Percentiles rank a stretch among this genome's conserved stretches.
Conservation (phyloP, 2,888 invertebrate species). For the Alloscopus bannaensis region DNA sequence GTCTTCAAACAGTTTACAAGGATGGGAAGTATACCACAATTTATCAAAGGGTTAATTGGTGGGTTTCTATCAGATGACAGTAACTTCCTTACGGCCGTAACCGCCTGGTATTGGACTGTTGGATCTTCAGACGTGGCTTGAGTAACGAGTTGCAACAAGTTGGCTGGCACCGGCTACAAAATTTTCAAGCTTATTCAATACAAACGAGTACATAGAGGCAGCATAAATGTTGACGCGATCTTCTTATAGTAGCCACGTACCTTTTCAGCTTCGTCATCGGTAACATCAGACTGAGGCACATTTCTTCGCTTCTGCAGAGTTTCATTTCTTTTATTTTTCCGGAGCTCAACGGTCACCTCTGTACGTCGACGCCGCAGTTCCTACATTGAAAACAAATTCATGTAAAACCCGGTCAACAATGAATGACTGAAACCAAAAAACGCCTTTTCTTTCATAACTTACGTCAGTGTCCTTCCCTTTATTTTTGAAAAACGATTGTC, state of each 20-base stretch:
- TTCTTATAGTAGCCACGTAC: conserved; percentile 11
- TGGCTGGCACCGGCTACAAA: conserved; percentile 64
- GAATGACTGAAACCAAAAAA: conserved; percentile 29
- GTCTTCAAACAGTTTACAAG: conserved; percentile 71
- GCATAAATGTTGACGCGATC: background rate
- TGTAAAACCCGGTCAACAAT: conserved; percentile 69
- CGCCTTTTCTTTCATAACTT: conserved; percentile 77
- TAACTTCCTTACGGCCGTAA: conserved; percentile 90
- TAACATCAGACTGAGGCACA: conserved; percentile 90
- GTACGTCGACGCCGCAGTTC: conserved; percentile 98
- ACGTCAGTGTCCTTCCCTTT: conserved; percentile 99
- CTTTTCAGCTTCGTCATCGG: conserved; percentile 71
- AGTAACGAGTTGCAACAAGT: conserved; percentile 68
- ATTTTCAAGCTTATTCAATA: background rate
- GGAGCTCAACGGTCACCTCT: conserved; percentile 96
- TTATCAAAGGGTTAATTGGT: conserved; percentile 91
- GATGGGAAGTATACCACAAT: conserved; percentile 88
- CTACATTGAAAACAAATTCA: too few species aligned
- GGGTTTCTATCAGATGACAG: conserved; percentile 93
- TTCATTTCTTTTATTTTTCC: conserved; percentile 99
- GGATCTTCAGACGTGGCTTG: conserved; percentile 69
- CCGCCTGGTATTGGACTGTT: conserved; percentile 77
- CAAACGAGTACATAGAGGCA: conserved; percentile 1
- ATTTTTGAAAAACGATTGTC: conserved; percentile 97
- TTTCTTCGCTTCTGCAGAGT: conserved; percentile 96